Base-by-base conservation (phyloP, 2,113 vertebrate genomes). In the Perca fluviatilis region DNA sequence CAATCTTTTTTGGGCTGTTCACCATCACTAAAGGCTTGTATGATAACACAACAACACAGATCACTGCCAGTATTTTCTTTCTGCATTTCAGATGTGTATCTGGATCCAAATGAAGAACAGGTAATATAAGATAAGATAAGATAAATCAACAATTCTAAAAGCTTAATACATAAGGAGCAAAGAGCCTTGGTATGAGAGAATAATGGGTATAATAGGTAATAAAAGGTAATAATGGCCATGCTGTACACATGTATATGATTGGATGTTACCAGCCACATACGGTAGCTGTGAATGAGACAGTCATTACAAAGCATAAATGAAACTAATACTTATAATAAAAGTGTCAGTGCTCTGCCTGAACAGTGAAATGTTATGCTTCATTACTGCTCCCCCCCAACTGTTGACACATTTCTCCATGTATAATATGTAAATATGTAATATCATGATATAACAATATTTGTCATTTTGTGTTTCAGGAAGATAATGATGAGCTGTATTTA, bases 21-120 rank as follows among this genome's bases (percentile, higher is more conserved):
- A 57, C 51, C 18, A 57, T 19, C 36, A 51, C 27, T 19, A 36
- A 33, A 61, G 19, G 3, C 54, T 6, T 27, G 19, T 62, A 12
- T 46, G 12, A 63, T 6, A 49, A 21, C 46, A 67, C 14, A 66
- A 54, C 58, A 74, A 10, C 13, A 23, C 10, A 66, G 18, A 50
- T 76, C 63, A 72, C 12, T 53, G 9, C 3, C 1, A 21, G 0
- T 74, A 15, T 54, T 70, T 74, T 64, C 27, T 87, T 23, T 91
- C 51, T 86, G 6, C 2, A 21, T 93, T 95, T 86, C 74, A 96
- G 95, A 95, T 74, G 93, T 96, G 8, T 96, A 96, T 75, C 60
- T 96, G 93, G 94, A 95, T 88, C 95, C 95, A 75, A 94, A 94
- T 83, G 92, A 94, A 85, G 91, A 94, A 27, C 87, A 92, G 93